Percentiles rank a stretch among this genome's conserved stretches.
These are phyloP conservation scores for Drosophila funebris DNA, from an alignment of 1,140 invertebrate species.

Conservation along the genomic window DNA sequence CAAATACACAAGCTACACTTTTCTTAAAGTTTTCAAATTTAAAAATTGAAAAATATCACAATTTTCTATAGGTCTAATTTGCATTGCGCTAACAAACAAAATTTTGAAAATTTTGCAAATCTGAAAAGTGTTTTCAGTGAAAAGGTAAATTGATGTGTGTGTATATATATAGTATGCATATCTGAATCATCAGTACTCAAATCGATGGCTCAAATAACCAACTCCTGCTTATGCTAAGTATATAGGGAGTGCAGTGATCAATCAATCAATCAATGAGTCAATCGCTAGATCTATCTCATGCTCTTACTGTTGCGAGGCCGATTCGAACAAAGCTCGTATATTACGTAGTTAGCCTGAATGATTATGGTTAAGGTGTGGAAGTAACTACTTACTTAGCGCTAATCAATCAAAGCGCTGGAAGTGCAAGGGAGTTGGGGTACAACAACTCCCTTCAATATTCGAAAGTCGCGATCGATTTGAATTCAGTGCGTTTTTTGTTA, in stretches of 20 bases:
- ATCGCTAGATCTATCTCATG: neutral
- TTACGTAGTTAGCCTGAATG: conserved; percentile 24
- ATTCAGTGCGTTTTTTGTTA: conserved; percentile 66
- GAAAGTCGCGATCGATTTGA: conserved; percentile 75
- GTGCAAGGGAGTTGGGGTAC: conserved; percentile 30
- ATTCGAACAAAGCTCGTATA: conserved; percentile 27
- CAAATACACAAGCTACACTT: neutral
- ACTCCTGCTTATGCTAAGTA: neutral
- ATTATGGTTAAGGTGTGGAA: conserved; percentile 33
- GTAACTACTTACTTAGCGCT: conserved; percentile 28
- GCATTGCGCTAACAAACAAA: neutral
- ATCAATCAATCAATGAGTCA: conserved; percentile 12
- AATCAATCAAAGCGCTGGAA: conserved; percentile 39
- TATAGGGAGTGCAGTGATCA: conserved; percentile 37
- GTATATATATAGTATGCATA: neutral
- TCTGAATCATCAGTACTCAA: neutral
- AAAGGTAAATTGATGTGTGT: neutral
- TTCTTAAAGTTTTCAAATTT: conserved; percentile 2
- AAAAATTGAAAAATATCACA: conserved; percentile 39
- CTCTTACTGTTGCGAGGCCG: conserved; percentile 20
- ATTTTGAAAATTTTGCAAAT: conserved; percentile 5
- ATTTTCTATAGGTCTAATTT: conserved; percentile 31
- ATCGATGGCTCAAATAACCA: neutral
- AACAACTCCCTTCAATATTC: conserved; percentile 35
- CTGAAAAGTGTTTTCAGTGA: neutral